Evolutionary conservation across 2,888 invertebrate genomes (phyloP), one percentile per base, ranked within the genome.

Genomic region (Polylopha cassiicola): DNA sequence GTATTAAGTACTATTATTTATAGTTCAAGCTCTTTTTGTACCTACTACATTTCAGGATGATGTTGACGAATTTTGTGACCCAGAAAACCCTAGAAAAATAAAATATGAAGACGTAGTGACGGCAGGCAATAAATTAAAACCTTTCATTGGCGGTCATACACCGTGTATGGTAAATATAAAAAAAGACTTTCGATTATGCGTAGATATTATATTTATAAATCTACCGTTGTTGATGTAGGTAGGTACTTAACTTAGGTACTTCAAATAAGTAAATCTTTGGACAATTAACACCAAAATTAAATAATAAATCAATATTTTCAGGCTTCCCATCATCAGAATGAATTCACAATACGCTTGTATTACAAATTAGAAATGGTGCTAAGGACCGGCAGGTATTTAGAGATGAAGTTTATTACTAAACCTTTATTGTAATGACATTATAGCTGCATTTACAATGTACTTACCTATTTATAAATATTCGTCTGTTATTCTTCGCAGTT

Each of bases 1-100:
- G n/a, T n/a, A n/a, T n/a, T n/a, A n/a, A n/a, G n/a, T n/a, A n/a
- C 9, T 29, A 6, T 10, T n/a, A n/a, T 11, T 13, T n/a, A n/a
- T 26, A 6, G 2, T 13, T 26, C 9, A 9, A n/a, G 26, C 11
- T 4, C 7, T 14, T 7, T 3, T n/a, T 14, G 7, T 11, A 13
- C 24, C 43, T 16, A 37, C 28, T 30, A 32, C 17, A 30, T 44
- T 55, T 41, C 44, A 84, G 84, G 82, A 79, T 46, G 79, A 82
- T 51, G 75, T 66, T 43, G 84, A 84, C 46, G 77, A 76, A 48
- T 64, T 54, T 42, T 75, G 84, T 49, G 80, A 82, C 44, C 81
- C 80, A 8, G 73, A 76, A 3, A 71, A 73, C 37, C 85, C 84
- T 2, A 64, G 43, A 45, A 39, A 47, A 2, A 48, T 84, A 7